These are phyloP conservation scores for Synanceia verrucosa DNA, from an alignment of 2,797 vertebrate species.

Conservation along the genomic window DNA sequence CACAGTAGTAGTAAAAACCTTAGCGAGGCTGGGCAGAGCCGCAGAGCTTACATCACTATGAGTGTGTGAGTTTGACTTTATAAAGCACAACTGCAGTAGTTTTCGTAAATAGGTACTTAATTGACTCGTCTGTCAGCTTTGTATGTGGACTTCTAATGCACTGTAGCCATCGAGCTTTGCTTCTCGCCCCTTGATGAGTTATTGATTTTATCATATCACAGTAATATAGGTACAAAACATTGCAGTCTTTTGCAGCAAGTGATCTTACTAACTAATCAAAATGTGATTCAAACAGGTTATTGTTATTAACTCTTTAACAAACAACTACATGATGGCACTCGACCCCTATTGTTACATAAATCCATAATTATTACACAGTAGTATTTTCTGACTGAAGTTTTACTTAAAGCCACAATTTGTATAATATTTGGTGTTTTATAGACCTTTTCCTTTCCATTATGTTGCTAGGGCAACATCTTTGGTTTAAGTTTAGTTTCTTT, in stretches of 20 bases:
- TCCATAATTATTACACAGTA: background rate
- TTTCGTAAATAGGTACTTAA: constrained; percentile 58
- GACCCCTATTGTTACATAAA: background rate
- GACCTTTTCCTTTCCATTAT: no score
- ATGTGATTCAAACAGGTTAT: constrained; percentile 13
- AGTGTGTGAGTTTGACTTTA: background rate
- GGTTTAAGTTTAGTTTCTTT: no score
- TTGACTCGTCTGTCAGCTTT: constrained; percentile 43
- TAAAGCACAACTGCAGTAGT: constrained; percentile 69
- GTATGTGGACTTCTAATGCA: constrained; percentile 49
- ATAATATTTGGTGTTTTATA: no score
- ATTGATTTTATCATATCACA: constrained; percentile 47
- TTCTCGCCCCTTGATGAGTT: constrained; percentile 43
- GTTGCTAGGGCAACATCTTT: no score
- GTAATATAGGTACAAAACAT: constrained; percentile 53
- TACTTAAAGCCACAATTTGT: background rate
- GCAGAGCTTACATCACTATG: constrained; percentile 51
- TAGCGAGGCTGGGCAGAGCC: constrained; percentile 11
- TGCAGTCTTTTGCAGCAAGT: constrained; percentile 37
- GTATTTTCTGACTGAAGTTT: background rate
- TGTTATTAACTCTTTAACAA: no score
- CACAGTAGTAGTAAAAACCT: constrained; percentile 40
- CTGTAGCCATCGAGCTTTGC: constrained; percentile 36
- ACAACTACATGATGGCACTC: background rate
- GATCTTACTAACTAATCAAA: constrained; percentile 19